These are phyloP conservation scores for Drosophila melanocephala DNA, from an alignment of 2,888 invertebrate genomes.

Conservation along the genomic window DNA sequence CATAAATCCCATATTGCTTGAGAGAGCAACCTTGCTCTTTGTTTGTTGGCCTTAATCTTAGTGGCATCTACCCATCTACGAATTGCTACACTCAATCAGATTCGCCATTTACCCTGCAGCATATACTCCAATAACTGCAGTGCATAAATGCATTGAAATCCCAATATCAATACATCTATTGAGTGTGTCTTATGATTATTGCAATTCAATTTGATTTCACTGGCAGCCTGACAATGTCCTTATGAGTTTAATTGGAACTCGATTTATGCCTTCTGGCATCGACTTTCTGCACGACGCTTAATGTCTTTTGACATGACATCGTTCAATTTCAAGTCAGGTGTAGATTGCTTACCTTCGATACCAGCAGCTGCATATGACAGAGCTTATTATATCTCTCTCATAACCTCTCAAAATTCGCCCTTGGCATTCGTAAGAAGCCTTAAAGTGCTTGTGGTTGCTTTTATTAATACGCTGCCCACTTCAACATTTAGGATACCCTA, in stretches of 20 bases:
- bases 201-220: conserved; percentile 25
- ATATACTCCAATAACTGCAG: conserved; percentile 2
- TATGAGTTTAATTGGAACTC: conserved; percentile 43
- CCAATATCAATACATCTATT: conserved; percentile 32
- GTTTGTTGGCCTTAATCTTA: conserved; percentile 19
- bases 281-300: conserved; percentile 28
- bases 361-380: conserved; percentile 27
- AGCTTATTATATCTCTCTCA: conserved; percentile 20
- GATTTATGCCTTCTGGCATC: conserved; percentile 38
- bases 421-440: conserved; percentile 29
- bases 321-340: conserved; percentile 50
- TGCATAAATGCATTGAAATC: neutral
- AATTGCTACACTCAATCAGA: conserved; percentile 10
- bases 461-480: conserved; percentile 43
- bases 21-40: conserved; percentile 1
- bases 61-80: conserved; percentile 21
- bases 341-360: conserved; percentile 8
- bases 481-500: conserved; percentile 7
- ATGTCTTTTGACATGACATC: conserved; percentile 2
- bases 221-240: conserved; percentile 9
- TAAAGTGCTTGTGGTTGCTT: conserved; percentile 31
- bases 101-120: neutral
- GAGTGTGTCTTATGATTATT: conserved; percentile 44
- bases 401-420: conserved; percentile 7
- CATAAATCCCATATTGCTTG: conserved; percentile 43